Evolutionary conservation across 2,888 invertebrate genomes (phyloP).

Genomic region (Galeruca laticollis): DNA sequence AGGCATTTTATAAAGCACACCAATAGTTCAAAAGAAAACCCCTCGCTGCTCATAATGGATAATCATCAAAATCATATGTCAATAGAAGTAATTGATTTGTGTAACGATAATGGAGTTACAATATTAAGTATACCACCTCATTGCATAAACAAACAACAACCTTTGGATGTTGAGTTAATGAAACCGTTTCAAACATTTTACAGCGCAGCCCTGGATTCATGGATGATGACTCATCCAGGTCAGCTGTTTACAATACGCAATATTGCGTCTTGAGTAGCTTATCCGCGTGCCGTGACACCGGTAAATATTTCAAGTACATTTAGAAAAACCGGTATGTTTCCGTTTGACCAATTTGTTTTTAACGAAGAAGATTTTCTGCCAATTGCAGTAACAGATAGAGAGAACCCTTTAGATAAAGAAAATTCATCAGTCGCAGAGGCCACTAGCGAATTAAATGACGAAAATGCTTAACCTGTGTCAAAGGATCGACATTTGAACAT

Average conservation of each 20-base stretch:
- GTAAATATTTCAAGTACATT: constrained; percentile 3
- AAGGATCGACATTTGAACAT: not conserved
- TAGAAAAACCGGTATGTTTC: not conserved
- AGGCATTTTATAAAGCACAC: constrained; percentile 7
- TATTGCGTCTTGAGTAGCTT: not conserved
- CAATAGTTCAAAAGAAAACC: constrained; percentile 10
- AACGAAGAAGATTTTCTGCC: constrained; percentile 9
- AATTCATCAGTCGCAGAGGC: no score
- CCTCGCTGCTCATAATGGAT: constrained; percentile 6
- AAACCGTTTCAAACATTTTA: constrained; percentile 7
- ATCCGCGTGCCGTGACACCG: not conserved
- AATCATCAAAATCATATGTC: constrained; percentile 10
- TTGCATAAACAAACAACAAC: constrained; percentile 11
- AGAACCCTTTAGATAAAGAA: no score
- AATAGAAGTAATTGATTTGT: constrained; percentile 1
- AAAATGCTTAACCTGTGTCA: not conserved
- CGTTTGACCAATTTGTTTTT: not conserved
- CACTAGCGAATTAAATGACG: no score
- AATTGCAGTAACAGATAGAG: constrained; percentile 8
- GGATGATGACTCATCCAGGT: not conserved
- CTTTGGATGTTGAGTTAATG: not conserved
- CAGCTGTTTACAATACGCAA: not conserved
- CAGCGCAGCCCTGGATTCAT: not conserved
- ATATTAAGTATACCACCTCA: constrained; percentile 4
- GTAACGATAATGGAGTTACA: constrained; percentile 12